Evolutionary conservation across 2,888 invertebrate species (phyloP).

Genomic region (Atherix ibis): DNA sequence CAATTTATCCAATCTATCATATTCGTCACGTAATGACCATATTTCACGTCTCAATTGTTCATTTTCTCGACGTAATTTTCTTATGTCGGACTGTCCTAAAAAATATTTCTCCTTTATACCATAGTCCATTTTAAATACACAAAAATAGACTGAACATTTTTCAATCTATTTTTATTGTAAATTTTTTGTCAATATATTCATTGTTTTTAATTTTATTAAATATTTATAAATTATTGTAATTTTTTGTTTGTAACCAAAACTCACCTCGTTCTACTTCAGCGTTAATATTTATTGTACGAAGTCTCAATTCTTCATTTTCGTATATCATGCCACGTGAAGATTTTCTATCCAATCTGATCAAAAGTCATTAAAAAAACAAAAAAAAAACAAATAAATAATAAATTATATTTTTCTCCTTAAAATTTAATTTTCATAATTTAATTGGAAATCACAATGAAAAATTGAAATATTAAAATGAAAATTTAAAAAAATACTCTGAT

Average conservation of each 20-base stretch:
- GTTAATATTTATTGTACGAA: slow-evolving; percentile 81
- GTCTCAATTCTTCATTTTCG: slow-evolving; percentile 80
- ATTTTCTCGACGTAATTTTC: slow-evolving; percentile 74
- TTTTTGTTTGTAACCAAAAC: not conserved
- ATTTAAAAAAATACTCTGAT: too few relatives aligned
- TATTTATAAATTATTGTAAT: not conserved
- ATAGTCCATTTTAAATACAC: too few relatives aligned
- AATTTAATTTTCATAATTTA: too few relatives aligned
- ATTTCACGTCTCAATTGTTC: slow-evolving; percentile 76
- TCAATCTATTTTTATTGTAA: not conserved
- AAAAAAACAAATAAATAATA: not conserved
- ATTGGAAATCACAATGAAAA: too few relatives aligned
- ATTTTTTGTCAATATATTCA: too few relatives aligned
- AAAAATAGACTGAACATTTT: too few relatives aligned
- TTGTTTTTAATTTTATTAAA: too few relatives aligned
- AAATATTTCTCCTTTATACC: too few relatives aligned
- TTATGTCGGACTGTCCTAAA: slow-evolving; percentile 75
- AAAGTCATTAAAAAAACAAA: not conserved
- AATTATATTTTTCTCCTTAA: not conserved
- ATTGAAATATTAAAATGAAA: too few relatives aligned
- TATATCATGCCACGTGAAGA: slow-evolving; percentile 86
- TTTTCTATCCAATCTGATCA: slow-evolving; percentile 63
- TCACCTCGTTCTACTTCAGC: slow-evolving; percentile 81
- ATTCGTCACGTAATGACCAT: slow-evolving; percentile 74
- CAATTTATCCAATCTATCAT: slow-evolving; percentile 69